A percentile compares a stretch with the other conserved stretches of the same genome.
Evolutionary conservation across 2,888 invertebrate species (phyloP).

Genomic region (Drosophila parthenogenetica): DNA sequence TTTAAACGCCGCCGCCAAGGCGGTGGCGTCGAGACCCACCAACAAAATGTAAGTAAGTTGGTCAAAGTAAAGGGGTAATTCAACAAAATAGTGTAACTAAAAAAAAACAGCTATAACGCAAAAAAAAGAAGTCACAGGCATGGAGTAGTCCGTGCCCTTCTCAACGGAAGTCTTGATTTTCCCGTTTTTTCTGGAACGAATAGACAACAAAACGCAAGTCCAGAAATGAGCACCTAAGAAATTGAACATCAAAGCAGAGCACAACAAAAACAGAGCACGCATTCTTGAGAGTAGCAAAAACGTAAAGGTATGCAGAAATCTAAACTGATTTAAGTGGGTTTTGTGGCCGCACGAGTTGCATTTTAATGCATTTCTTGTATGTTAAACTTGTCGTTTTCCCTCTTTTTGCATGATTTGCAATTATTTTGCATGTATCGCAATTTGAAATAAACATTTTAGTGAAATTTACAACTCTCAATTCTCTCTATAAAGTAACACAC

Average conservation of each 20-base stretch:
- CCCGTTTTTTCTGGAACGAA: constrained; percentile 5
- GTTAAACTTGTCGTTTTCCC: constrained; percentile 13
- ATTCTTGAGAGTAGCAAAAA: constrained; percentile 4
- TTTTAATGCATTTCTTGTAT: not conserved
- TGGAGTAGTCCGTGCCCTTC: not conserved
- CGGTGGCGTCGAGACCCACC: constrained; percentile 51
- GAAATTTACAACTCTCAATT: constrained; percentile 28
- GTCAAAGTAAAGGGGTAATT: not conserved
- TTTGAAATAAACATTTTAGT: constrained; percentile 24
- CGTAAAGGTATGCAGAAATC: constrained; percentile 14
- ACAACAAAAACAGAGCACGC: constrained; percentile 58
- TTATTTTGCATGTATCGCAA: constrained; percentile 33
- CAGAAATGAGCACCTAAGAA: constrained; percentile 33
- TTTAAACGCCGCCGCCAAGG: constrained; percentile 51
- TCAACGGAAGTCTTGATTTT: constrained; percentile 1
- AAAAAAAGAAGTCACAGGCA: not conserved
- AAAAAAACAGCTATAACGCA: not conserved
- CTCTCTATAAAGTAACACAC: not conserved
- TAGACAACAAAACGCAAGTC: not conserved
- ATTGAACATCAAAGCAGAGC: constrained; percentile 40
- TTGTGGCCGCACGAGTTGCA: constrained; percentile 5
- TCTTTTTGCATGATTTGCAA: constrained; percentile 19
- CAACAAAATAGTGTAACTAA: not conserved
- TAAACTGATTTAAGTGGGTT: constrained; percentile 17
- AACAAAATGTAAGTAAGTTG: constrained; percentile 42